Conservation (phyloP, 2,113 vertebrate genomes). For the Petaurus breviceps region DNA sequence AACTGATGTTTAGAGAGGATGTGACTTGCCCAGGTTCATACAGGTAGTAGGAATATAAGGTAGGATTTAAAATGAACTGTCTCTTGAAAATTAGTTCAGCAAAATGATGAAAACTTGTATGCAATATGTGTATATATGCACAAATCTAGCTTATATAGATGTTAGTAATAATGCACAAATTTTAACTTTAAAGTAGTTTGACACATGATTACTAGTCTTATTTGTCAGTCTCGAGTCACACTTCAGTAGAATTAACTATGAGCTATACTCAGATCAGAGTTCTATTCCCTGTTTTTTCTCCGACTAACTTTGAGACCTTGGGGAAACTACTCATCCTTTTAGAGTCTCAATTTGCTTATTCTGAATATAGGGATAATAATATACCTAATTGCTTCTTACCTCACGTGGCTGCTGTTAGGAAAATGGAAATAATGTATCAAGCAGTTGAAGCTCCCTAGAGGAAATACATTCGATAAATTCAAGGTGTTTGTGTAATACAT, state of each 20-base stretch:
- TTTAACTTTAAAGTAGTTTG: not conserved
- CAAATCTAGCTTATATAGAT: conserved; percentile 1
- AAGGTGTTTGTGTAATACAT: not conserved
- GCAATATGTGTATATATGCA: not conserved
- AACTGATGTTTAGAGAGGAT: not conserved
- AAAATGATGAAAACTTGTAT: not conserved
- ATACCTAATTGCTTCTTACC: not conserved
- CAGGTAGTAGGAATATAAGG: not conserved
- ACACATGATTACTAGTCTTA: not conserved
- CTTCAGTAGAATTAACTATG: not conserved
- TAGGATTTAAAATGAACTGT: not conserved
- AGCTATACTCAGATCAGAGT: not conserved
- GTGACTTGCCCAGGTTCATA: not conserved
- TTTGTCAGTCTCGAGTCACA: not conserved
- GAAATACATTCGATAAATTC: not conserved
- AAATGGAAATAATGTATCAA: not conserved
- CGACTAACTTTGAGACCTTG: not conserved
- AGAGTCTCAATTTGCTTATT: not conserved
- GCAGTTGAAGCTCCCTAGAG: not conserved
- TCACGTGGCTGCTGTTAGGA: not conserved
- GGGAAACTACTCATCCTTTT: not conserved
- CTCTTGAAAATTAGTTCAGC: not conserved
- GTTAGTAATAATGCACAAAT: conserved; percentile 19
- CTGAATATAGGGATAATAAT: not conserved
- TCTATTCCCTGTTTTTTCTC: not conserved